Base-by-base conservation (phyloP, 2,888 invertebrate species). In the Antheraea assamensis region DNA sequence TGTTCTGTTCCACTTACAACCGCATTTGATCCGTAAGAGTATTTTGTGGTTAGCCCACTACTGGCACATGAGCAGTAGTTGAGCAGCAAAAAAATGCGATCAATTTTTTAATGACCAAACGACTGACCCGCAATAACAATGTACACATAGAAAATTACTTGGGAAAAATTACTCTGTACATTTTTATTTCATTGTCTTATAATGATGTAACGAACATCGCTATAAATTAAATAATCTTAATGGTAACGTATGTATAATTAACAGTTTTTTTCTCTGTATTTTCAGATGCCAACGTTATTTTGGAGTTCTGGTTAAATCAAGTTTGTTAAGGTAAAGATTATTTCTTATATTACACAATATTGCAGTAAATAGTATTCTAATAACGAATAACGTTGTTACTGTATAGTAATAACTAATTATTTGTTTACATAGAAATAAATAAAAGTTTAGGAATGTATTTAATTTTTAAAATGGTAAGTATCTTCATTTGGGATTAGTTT, bases 221-320 rank as follows among this genome's bases (percentile, higher is more conserved):
- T n/a, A 58, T 5, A 30, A 17, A 64, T 30, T 5, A 64, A 27
- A 61, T 24, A 35, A 58, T 15, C 55, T 55, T 5, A 35, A 27
- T 30, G 27, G 24, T 21, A 70, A 27, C 31, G 35, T 24, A 42
- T 70, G 35, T 24, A 42, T 70, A n/a, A 68, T 47, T 30, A 30
- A 73, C 24, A 21, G 70, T 70, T 71, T n/a, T 74, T 76, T 75
- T 72, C n/a, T 75, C 76, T 80, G 74, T 87, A 42, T 77, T 88
- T 88, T 80, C 88, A 89, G 88, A 88, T 88, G 85, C 81, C 79
- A 77, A 78, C 79, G 81, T 78, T 78, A 83, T 82, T 81, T 72
- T 75, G 75, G 74, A 82, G 78, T 77, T 78, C 75, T 81, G 81
- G 79, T 88, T 87, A 84, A 81, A 77, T 72, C 85, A 30, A 86